Percentiles rank a stretch among this genome's conserved stretches.
Evolutionary conservation across 30 jellyfish, hydroid and myxozoan genomes (phyloP).

Genomic region (Pelagia noctiluca): DNA sequence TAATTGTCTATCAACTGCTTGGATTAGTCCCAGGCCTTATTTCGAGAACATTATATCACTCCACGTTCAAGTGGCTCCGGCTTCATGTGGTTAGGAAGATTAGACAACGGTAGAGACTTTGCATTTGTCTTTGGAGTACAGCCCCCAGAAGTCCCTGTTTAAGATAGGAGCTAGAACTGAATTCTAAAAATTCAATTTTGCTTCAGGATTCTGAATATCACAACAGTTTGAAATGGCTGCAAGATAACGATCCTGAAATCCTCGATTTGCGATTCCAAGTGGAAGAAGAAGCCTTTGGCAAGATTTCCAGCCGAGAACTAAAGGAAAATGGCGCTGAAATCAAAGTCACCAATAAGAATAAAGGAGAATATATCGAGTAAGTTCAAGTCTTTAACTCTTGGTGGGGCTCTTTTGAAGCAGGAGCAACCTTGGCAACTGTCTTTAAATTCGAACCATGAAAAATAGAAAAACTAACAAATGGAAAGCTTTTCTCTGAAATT

Average conservation of each 20-base stretch:
- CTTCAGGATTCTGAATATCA: slow-evolving; percentile 91
- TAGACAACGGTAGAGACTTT: too few relatives aligned
- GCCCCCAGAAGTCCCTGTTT: too few relatives aligned
- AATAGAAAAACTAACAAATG: neutral
- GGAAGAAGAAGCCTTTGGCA: slow-evolving; percentile 94
- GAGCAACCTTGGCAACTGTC: too few relatives aligned
- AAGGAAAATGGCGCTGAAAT: slow-evolving; percentile 83
- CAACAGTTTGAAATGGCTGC: slow-evolving; percentile 96
- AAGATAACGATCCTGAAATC: slow-evolving; percentile 93
- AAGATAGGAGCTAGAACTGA: too few relatives aligned
- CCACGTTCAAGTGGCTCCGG: too few relatives aligned
- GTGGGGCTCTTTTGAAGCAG: too few relatives aligned
- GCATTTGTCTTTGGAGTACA: too few relatives aligned
- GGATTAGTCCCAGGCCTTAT: too few relatives aligned
- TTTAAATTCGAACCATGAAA: neutral
- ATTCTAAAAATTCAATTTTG: neutral
- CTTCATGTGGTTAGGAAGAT: too few relatives aligned
- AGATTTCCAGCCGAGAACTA: slow-evolving; percentile 76
- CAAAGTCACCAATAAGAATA: slow-evolving; percentile 82
- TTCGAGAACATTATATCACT: too few relatives aligned
- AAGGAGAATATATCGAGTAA: slow-evolving; percentile 88
- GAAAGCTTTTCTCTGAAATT: neutral
- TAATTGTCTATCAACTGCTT: too few relatives aligned
- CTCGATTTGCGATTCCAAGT: slow-evolving; percentile 90
- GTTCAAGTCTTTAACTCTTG: too few relatives aligned